A percentile compares a stretch with the other conserved stretches of the same genome.
Conservation (phyloP, 2,888 invertebrate species). For the Tillus elongatus region DNA sequence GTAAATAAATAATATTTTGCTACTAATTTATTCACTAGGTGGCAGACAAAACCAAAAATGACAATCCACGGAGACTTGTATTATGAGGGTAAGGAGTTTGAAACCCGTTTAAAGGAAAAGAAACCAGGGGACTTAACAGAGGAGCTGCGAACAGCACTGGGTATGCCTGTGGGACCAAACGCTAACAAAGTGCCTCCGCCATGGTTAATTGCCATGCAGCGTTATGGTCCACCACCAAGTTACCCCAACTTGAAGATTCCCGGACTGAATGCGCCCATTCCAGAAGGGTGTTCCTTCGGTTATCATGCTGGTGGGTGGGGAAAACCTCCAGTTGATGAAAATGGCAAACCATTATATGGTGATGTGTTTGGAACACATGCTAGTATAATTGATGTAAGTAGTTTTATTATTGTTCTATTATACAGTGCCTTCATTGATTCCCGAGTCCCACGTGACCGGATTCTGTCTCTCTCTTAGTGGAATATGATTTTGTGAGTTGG, state of each 20-base stretch:
- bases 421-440: no score
- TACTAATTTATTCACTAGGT: conserved; percentile 54
- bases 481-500: no score
- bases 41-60: conserved; percentile 99
- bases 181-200: conserved; percentile 87
- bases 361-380: conserved; percentile 91
- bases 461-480: no score
- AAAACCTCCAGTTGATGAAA: conserved; percentile 98
- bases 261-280: conserved; percentile 95
- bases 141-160: conserved; percentile 89
- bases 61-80: conserved; percentile 98
- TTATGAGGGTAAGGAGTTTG: conserved; percentile 98
- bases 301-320: conserved; percentile 99
- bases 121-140: conserved; percentile 97
- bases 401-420: no score
- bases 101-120: conserved; percentile 93
- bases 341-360: conserved; percentile 94
- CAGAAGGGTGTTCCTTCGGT: conserved; percentile 94
- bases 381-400: conserved; percentile 59
- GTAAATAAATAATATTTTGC: no score
- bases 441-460: no score
- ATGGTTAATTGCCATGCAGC: conserved; percentile 94
- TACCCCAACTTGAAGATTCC: conserved; percentile 98
- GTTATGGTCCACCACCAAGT: conserved; percentile 98
- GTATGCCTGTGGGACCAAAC: conserved; percentile 96